Conservation (phyloP, 2,797 vertebrate species). For the Cirrhinus mrigala region DNA sequence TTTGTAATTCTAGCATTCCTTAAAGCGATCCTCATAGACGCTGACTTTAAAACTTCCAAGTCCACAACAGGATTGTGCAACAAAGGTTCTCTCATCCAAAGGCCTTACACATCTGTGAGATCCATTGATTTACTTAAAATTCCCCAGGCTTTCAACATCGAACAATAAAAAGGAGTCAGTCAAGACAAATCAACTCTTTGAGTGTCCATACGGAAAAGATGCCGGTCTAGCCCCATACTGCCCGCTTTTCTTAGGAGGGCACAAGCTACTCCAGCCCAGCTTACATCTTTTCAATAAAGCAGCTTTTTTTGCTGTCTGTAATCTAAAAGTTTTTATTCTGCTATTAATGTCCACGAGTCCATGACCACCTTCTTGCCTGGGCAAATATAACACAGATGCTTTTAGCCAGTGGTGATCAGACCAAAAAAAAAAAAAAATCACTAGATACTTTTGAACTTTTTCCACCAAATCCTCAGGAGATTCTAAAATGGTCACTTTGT, state of each 20-base stretch:
- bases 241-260: not conserved
- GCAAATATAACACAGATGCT: not conserved
- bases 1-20: not conserved
- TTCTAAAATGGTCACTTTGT: not conserved
- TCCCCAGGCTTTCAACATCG: not conserved
- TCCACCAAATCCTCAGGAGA: not conserved
- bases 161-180: not conserved
- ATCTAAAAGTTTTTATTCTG: not conserved
- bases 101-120: not conserved
- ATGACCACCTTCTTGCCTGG: not conserved
- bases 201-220: not conserved
- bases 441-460: not conserved
- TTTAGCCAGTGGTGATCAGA: not conserved
- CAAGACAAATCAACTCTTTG: not conserved
- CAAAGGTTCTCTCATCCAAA: not conserved
- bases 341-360: not conserved
- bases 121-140: not conserved
- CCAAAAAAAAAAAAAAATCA: not conserved
- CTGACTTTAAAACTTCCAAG: not conserved
- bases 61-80: not conserved
- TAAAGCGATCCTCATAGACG: not conserved
- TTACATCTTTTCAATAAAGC: not conserved
- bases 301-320: not conserved
- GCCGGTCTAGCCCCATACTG: not conserved
- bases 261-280: not conserved